phyloP scores from a whole-genome alignment of 2,113 vertebrate species.

The Phoenicopterus ruber region DNA sequence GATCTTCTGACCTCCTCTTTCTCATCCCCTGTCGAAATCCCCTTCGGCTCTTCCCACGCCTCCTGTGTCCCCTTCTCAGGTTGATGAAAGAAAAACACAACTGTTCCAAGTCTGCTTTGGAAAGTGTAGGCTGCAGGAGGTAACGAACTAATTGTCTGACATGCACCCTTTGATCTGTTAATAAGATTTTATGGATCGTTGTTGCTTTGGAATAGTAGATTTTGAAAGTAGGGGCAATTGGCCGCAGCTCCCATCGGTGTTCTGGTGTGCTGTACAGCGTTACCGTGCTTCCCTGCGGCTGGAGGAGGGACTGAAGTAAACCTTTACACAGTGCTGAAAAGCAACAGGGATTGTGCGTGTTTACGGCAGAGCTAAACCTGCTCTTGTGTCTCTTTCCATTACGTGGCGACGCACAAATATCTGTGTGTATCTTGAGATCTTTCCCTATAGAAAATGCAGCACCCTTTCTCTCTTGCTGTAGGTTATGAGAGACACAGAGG shows the following conservation, averaged over 20 bases:
- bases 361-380: background rate
- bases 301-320: background rate
- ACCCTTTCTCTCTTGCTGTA: background rate
- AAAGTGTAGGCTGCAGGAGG: background rate
- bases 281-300: background rate
- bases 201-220: background rate
- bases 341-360: background rate
- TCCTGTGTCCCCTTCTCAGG: background rate
- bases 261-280: background rate
- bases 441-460: background rate
- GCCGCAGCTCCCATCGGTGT: background rate
- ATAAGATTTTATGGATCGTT: background rate
- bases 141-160: background rate
- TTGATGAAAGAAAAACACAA: background rate
- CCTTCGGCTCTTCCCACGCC: background rate
- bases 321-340: background rate
- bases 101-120: background rate
- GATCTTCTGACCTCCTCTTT: background rate
- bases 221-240: background rate
- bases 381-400: slow-evolving; percentile 26
- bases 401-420: background rate
- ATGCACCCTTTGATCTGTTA: background rate
- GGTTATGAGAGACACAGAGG: background rate
- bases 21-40: background rate
- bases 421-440: background rate